Evolutionary conservation across 2,797 vertebrate genomes (phyloP).

Genomic region (Thripadectes ignobilis): DNA sequence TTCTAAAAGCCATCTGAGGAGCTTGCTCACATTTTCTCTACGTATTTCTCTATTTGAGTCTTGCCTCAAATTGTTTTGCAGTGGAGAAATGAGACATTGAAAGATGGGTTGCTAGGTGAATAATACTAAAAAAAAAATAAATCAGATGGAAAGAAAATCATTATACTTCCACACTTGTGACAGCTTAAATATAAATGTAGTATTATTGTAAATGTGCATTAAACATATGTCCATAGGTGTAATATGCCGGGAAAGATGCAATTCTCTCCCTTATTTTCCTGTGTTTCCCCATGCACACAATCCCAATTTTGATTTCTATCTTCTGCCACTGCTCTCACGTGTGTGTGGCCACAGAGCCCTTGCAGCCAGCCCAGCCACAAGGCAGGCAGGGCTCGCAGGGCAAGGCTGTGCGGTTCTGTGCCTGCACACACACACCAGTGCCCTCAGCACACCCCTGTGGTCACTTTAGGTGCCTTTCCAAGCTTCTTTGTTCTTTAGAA

Average conservation of each 20-base stretch:
- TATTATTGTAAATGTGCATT: background rate
- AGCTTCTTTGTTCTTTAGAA: slow-evolving; percentile 20
- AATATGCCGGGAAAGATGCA: background rate
- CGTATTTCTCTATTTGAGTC: background rate
- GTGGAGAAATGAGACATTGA: background rate
- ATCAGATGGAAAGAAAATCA: background rate
- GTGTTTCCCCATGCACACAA: background rate
- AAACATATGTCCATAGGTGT: background rate
- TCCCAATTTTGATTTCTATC: background rate
- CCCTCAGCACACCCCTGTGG: background rate
- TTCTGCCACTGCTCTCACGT: background rate
- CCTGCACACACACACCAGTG: background rate
- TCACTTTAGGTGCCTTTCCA: background rate
- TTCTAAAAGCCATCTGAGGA: background rate
- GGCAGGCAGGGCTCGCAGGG: background rate
- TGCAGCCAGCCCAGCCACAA: background rate
- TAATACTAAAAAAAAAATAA: background rate
- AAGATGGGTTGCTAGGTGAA: background rate
- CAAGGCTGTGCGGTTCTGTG: background rate
- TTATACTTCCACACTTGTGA: background rate
- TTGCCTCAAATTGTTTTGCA: background rate
- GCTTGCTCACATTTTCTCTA: background rate
- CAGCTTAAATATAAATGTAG: background rate
- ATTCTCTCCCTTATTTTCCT: background rate
- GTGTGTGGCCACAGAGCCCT: background rate